Evolutionary conservation across 2,888 invertebrate genomes (phyloP), one percentile per base, ranked within the genome.

Genomic region (Meteorus cinctellus): DNA sequence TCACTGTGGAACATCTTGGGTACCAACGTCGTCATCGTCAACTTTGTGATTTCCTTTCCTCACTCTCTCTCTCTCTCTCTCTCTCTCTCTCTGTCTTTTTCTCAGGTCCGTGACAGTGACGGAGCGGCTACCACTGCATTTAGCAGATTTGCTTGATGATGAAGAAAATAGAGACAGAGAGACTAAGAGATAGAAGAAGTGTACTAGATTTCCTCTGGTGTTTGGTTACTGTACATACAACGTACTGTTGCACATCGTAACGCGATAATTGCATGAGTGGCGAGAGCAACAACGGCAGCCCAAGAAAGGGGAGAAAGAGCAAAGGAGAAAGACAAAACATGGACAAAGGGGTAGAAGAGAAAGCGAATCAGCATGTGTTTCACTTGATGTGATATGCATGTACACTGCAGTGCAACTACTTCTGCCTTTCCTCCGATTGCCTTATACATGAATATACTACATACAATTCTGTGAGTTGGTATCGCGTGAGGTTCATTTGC

Each of bases 401-500:
- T 19, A 71, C 6, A 31, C 59, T n/a, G 24, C 41, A 51, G 16
- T 69, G 51, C 72, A 65, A 36, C 65, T 36, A 34, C 19, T 27
- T 31, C 16, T 63, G 36, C 55, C 73, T 65, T 19, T 12, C 29
- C 51, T 27, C 27, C 67, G 36, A 55, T 73, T 60, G 41, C 10
- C 19, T 41, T 5, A 66, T 34, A 71, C 29, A 65, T 63, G 71
- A 41, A 65, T 75, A 72, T 71, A 45, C 51, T 55, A 62, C 67
- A 77, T 72, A 65, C 63, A 48, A 67, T 66, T 71, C 72, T 45
- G 63, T 73, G 45, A 67, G 63, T 62, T 62, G 75, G 60, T 81
- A 84, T 87, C 86, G 87, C 87, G 87, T 87, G 87, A 82, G 83
- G 80, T 82, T 85, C 84, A 86, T 86, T 87, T 86, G 83, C 86